Evolutionary conservation across 2,888 invertebrate genomes (phyloP).

Genomic region (Pachymerium ferrugineum): DNA sequence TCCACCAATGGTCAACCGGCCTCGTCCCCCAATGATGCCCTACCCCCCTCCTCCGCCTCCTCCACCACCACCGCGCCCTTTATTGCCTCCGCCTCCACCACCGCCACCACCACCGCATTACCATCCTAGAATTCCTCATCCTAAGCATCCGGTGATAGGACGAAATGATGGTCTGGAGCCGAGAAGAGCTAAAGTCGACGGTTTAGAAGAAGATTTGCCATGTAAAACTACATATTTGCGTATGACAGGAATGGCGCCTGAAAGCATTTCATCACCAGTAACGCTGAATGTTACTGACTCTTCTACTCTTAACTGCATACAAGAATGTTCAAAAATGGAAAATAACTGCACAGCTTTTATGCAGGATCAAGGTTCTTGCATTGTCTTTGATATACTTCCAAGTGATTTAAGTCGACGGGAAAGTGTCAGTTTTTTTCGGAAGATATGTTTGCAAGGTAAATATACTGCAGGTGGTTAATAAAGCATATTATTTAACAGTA

Average conservation of each 20-base stretch:
- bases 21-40: not conserved
- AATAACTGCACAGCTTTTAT: not conserved
- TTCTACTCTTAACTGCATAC: not conserved
- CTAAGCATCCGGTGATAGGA: not conserved
- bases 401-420: not conserved
- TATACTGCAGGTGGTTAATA: not conserved
- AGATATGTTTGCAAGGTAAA: slow-evolving; percentile 27
- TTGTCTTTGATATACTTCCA: not conserved
- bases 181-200: not conserved
- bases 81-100: not conserved
- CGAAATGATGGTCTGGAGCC: not conserved
- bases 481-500: not conserved
- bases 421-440: slow-evolving; percentile 8
- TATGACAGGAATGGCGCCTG: not conserved
- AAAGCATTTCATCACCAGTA: not conserved
- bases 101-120: not conserved
- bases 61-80: not conserved
- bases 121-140: not conserved
- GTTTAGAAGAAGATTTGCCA: not conserved
- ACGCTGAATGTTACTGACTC: not conserved
- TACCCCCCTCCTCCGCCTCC: not conserved
- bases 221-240: not conserved
- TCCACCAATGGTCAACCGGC: not conserved
- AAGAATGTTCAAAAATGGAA: not conserved
- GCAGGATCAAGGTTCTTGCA: not conserved